Evolutionary conservation across 2,888 invertebrate species (phyloP), one percentile per base, ranked within the genome.

Genomic region (Agelastica alni): DNA sequence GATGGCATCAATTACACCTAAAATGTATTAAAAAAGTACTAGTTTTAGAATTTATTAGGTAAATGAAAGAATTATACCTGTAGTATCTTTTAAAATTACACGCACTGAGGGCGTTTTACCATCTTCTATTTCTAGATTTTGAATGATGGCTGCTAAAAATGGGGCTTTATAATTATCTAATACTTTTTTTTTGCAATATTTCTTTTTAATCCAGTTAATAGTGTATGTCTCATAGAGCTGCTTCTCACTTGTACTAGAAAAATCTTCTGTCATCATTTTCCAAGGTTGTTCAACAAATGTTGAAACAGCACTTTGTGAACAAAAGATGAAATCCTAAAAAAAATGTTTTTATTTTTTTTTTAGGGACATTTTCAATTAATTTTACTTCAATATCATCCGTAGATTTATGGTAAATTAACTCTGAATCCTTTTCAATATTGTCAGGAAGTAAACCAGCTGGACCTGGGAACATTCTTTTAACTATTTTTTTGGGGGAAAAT

Each of bases 1-100:
- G n/a, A 68, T 68, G 9, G 66, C 73, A 32, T 67, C 65, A 20
- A 75, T 73, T 20, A 67, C 66, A 13, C 72, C 73, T 72, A 47
- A 57, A 69, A 68, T 46, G n/a, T 9, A 17, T 18, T 1, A 10
- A 1, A 43, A 30, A 43, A 16, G 1, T 22, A 12, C 12, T n/a
- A n/a, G n/a, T n/a, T n/a, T n/a, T n/a, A n/a, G n/a, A n/a, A n/a
- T n/a, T n/a, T n/a, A n/a, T n/a, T n/a, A n/a, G 10, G 17, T 16
- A 7, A 17, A 4, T 10, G 17, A 9, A 18, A 13, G 2, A 22
- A 30, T 34, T 14, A 36, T 62, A 71, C 73, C 74, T 57, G 70
- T 70, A n/a, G 51, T 31, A 61, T 74, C 74, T 56, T 68, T 72
- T 14, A 74, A 48, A 1, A 64, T 64, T 13, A 73, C 56, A 56